Base-by-base conservation (phyloP, 2,888 invertebrate species). In the Pedicia rivosa region DNA sequence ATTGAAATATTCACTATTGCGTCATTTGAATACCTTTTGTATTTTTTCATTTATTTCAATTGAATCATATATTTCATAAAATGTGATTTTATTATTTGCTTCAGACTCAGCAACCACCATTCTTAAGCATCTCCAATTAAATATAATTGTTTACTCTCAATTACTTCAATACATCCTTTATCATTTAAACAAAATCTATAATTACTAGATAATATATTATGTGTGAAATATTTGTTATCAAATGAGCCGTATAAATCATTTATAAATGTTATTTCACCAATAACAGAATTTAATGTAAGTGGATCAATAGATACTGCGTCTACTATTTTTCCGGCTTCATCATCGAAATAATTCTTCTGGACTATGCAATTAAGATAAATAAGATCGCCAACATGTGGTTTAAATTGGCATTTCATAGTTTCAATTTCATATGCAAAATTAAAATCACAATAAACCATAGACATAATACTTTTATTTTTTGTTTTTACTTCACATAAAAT, bases 331-430 rank as follows among this genome's bases (percentile, higher is more conserved):
- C 8, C 8, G n/a, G n/a, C n/a, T 40, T 69, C 63, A 30, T 64
- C 59, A 41, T 55, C 57, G n/a, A 62, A 51, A 42, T 70, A 68
- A 54, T 78, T 66, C 35, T 72, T 56, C 50, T 75, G 72, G 9
- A 77, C 68, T 43, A 68, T 64, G 35, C 73, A 73, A 40, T 67
- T 66, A 26, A 81, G 49, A 51, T 69, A 67, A 14, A 83, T 49
- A 65, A 75, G 74, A 54, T 83, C 83, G 3, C 82, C 82, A 43
- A 67, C 60, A 13, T 73, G 56, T 2, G 81, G 81, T 27, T 78
- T 54, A 53, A 81, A 77, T 35, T 68, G 68, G 3, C 72, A 66
- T 44, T 64, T 57, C 1, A 78, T 66, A 33, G 65, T 55, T 50
- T 81, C 74, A 34, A 82, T 57, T 49, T 69, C 65, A 35, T 80